Percentiles rank a stretch among this genome's conserved stretches.
phyloP scores from a whole-genome alignment of 1,140 invertebrate species.

The Lordiphosa stackelbergi region DNA sequence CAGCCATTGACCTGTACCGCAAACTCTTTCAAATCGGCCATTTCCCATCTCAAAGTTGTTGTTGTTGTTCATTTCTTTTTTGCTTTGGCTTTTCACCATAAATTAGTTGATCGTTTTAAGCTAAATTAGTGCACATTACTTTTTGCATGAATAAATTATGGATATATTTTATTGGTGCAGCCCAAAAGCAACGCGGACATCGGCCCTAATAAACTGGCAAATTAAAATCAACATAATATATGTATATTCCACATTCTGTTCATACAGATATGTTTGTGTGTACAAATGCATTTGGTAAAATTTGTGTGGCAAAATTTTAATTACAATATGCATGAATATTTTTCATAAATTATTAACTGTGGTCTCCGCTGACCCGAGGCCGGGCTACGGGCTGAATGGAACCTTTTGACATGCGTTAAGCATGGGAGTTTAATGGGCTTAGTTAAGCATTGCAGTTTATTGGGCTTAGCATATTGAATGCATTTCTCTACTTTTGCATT shows the following conservation, averaged over 20 bases:
- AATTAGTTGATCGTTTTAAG: conserved; percentile 55
- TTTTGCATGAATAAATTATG: conserved; percentile 54
- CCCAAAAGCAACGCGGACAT: conserved; percentile 11
- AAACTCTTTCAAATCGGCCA: conserved; percentile 7
- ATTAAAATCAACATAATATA: conserved; percentile 57
- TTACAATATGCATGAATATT: conserved; percentile 44
- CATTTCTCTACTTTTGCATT: conserved; percentile 36
- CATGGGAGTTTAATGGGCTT: neutral
- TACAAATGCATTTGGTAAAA: conserved; percentile 11
- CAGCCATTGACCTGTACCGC: conserved; percentile 45
- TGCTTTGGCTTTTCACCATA: conserved; percentile 35
- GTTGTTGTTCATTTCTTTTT: conserved; percentile 38
- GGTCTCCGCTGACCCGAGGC: conserved; percentile 12
- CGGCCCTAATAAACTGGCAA: conserved; percentile 52
- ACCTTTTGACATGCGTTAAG: conserved; percentile 50
- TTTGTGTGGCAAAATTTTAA: conserved; percentile 22
- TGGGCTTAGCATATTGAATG: conserved; percentile 25
- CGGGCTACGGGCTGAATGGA: conserved; percentile 6
- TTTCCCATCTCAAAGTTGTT: neutral
- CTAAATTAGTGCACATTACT: conserved; percentile 57
- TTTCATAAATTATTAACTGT: conserved; percentile 61
- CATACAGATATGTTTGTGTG: conserved; percentile 13
- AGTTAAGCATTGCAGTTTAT: too few species aligned
- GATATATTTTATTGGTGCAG: conserved; percentile 20
- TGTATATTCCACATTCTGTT: conserved; percentile 13